Evolutionary conservation across 2,797 vertebrate genomes (phyloP), one percentile per base, ranked within the genome.

Genomic region (Leuciscus waleckii): DNA sequence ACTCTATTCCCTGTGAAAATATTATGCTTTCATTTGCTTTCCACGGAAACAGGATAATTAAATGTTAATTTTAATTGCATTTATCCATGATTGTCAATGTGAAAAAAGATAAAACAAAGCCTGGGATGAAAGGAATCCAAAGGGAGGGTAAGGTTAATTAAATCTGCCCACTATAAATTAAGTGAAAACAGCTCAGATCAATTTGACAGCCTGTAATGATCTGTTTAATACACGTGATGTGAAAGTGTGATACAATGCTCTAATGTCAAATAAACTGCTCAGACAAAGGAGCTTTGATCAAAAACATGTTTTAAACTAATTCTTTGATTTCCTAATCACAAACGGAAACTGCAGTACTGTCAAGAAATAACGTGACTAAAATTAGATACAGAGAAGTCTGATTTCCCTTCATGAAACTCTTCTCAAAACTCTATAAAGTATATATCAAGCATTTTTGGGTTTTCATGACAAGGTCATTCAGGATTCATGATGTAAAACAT

Each of bases 31-130:
- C 0, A 54, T 76, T 81, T 35, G 43, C 17, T 67, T 79, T 80
- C 26, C 35, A 14, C 54, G 63, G 61, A 67, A 80, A 56, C 23
- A 73, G 54, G 26, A 61, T 11, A 68, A 11, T 37, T 49, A 86
- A 77, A 68, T 88, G 91, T 92, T 92, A 87, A 92, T 92, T 91
- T 90, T 79, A 86, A 76, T 88, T 90, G 87, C 23, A 90, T 91
- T 90, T 75, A 69, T 56, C 54, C 19, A 69, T 81, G 49, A 82
- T 13, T 81, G 46, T 74, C 80, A 65, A 21, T 4, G 75, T 70
- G 13, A 74, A 49, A 85, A 74, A 70, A n/a, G 54, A 54, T 46
- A 67, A 43, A 82, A 82, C 39, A 65, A 82, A 79, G 70, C 21
- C 1, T 26, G 58, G 16, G 16, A 54, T 23, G 51, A 74, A 56